Base-by-base conservation (phyloP, 2,888 invertebrate genomes). In the Hypomecis atomaria region DNA sequence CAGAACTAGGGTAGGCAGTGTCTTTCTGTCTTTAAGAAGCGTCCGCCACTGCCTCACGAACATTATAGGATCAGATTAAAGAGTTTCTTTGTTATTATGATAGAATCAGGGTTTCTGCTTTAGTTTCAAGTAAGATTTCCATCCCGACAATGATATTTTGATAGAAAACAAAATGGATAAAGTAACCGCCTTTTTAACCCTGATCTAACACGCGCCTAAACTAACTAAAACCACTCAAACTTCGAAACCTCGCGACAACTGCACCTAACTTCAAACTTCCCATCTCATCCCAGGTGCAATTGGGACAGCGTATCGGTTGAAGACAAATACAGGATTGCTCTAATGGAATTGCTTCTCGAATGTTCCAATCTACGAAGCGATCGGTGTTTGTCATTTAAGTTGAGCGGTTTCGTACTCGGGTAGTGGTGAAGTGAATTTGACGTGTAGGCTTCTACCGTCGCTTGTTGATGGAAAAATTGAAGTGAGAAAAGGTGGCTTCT, bases 281-380 rank as follows among this genome's bases (percentile, higher is more conserved):
- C 43, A n/a, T 37, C 5, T n/a, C 44, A 13, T 10, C 8, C 8
- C 55, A 55, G 55, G 55, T 55, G 55, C 55, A 45, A 44, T 45
- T 44, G 45, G 37, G 13, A 52, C 23, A 36, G 45, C 33, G 43
- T 54, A 54, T 54, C 54, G 43, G 13, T 40, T 33, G 10, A 56
- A 56, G 56, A 56, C 56, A 56, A 56, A 56, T 33, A 56, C 47
- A 33, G 38, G 56, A 56, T 55, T 47, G 56, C 23, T 50, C 59
- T 59, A 59, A 59, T 58, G 59, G 59, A 50, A 59, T 59, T 59
- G 59, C 59, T 59, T 56, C 56, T 56, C 59, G 57, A 59, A 49
- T 43, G 58, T 58, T 49, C 50, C 59, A 42, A 59, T 50, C 59
- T 57, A 44, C 57, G 8, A 37, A 47, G 57, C 37, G 57, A 33